Percentiles rank a stretch among this genome's conserved stretches.
Conservation (phyloP, 2,797 vertebrate genomes). For the Astyanax mexicanus region DNA sequence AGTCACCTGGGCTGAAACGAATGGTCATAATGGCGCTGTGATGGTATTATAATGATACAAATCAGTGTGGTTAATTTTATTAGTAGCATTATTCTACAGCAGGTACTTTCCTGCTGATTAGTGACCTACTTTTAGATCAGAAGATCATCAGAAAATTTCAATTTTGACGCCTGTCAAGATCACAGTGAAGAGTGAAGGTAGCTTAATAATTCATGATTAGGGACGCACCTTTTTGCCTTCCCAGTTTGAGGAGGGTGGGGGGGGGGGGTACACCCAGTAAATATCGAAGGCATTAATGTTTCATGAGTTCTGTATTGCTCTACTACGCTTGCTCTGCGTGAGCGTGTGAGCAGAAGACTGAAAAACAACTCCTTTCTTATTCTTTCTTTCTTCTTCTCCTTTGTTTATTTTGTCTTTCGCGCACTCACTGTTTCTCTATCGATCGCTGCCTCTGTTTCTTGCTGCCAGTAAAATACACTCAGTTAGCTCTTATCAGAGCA, state of each 20-base stretch:
- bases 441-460: constrained; percentile 6
- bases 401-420: constrained; percentile 2
- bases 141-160: constrained; percentile 43
- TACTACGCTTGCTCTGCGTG: constrained; percentile 34
- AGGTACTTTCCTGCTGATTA: constrained; percentile 29
- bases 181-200: constrained; percentile 45
- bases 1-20: neutral
- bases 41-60: neutral
- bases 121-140: constrained; percentile 52
- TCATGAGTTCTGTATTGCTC: constrained; percentile 61
- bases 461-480: constrained; percentile 24
- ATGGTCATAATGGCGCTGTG: neutral
- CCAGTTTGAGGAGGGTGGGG: constrained; percentile 48
- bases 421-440: constrained; percentile 2
- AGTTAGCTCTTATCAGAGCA: constrained; percentile 36
- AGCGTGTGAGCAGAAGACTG: constrained; percentile 33
- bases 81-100: neutral
- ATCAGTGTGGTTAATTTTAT: constrained; percentile 3
- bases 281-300: constrained; percentile 61
- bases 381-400: neutral
- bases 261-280: constrained; percentile 54
- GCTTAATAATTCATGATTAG: constrained; percentile 64
- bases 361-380: constrained; percentile 34
- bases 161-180: constrained; percentile 49
- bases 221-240: constrained; percentile 55